Base-by-base conservation (phyloP, 2,888 invertebrate species). In the Plebejus melissa region DNA sequence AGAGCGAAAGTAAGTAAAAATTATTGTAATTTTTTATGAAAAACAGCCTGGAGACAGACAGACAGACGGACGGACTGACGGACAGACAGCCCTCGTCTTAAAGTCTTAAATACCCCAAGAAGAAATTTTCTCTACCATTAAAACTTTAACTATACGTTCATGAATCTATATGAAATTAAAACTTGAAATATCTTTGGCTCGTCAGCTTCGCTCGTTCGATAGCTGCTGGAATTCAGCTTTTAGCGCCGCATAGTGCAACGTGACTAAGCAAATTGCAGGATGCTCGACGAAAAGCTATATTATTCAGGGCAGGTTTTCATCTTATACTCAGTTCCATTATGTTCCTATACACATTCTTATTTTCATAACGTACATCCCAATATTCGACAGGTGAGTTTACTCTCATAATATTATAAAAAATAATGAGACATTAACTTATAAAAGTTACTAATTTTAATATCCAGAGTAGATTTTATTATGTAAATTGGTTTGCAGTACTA, bases 231-330 rank as follows among this genome's bases (percentile, higher is more conserved):
- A 60, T 60, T 60, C 60, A 22, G 60, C 60, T 32, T 65, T 65
- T 36, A 65, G 32, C 65, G 65, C 65, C 65, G 22, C 65, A 65
- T 32, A 65, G 65, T 65, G 65, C 32, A 65, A 28, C 65, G 65
- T 65, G 32, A 65, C 65, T 32, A 9, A 3, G 65, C 65, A 32
- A 65, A 65, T 65, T 65, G 65, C 32, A 32, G 65, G 32, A 65
- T 65, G 65, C 28, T 32, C 65, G 22, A 60, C 28, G 60, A 60
- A 60, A 28, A 9, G 60, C 60, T 60, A 60, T 65, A 32, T 65
- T 65, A 65, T 65, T 11, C 65, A 65, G 13, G 65, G 4, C 65
- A 65, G 65, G 65, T 65, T 65, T 65, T 28, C 65, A 60, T 32
- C 32, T 65, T 32, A 65, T 32, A 65, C 11, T 32, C 32, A 32